Percentiles rank a stretch among this genome's conserved stretches.
Conservation (phyloP, 1,140 invertebrate genomes). For the Homarus americanus region DNA sequence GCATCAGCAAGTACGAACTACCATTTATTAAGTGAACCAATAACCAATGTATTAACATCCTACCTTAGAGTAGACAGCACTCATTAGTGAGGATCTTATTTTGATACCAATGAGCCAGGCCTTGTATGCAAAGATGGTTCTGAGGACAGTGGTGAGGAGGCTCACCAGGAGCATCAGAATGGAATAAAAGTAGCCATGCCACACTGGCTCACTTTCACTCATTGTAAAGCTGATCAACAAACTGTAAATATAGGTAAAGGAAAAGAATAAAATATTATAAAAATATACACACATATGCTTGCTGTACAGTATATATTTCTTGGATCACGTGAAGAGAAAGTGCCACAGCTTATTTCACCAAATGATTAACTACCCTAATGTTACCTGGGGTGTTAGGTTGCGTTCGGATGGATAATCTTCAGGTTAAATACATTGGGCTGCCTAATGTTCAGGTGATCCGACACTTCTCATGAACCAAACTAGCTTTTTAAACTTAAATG, state of each 20-base stretch:
- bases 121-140: slow-evolving; percentile 92
- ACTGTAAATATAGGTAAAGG: background rate
- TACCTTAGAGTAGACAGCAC: slow-evolving; percentile 94
- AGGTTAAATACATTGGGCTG: too few relatives aligned
- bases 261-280: background rate
- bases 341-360: background rate
- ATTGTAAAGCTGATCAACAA: background rate
- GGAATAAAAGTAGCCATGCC: slow-evolving; percentile 82
- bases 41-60: slow-evolving; percentile 34
- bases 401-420: too few relatives aligned
- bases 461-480: too few relatives aligned
- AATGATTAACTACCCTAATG: too few relatives aligned
- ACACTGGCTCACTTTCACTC: slow-evolving; percentile 77
- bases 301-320: background rate
- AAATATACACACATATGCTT: background rate
- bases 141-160: slow-evolving; percentile 89
- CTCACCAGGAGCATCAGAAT: slow-evolving; percentile 87
- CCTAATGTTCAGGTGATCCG: too few relatives aligned
- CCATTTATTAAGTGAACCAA: too few relatives aligned
- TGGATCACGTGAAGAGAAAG: background rate
- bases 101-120: slow-evolving; percentile 94
- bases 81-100: slow-evolving; percentile 93
- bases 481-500: too few relatives aligned
- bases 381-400: too few relatives aligned
- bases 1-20: too few relatives aligned